Base-by-base conservation (phyloP, 1,140 invertebrate genomes). In the Pachyrhynchus sulphureomaculatus region DNA sequence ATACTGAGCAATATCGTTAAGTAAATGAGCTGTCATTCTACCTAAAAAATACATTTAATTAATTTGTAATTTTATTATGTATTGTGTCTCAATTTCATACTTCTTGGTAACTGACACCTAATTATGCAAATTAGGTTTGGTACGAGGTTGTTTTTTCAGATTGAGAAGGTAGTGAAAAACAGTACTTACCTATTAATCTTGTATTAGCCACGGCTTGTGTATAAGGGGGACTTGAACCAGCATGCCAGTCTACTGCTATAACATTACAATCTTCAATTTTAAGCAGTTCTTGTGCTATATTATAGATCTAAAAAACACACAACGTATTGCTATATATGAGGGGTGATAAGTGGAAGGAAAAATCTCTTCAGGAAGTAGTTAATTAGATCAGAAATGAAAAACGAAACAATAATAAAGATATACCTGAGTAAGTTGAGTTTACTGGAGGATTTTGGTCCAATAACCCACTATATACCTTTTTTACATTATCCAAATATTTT, bases 151-250 rank as follows among this genome's bases (percentile, higher is more conserved):
- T 5, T 8, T n/a, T n/a, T n/a, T n/a, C n/a, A n/a, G n/a, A n/a
- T n/a, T n/a, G n/a, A n/a, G n/a, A n/a, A n/a, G n/a, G n/a, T n/a
- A n/a, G n/a, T n/a, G n/a, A n/a, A n/a, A n/a, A n/a, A n/a, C n/a
- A n/a, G n/a, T n/a, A n/a, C 23, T 37, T 44, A 51, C 57, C 59
- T 24, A 95, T 86, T 1, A 96, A 77, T 48, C 92, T 81, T n/a
- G 92, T 92, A 72, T 96, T 95, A 0, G 91, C 92, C 1, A 92
- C 91, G 0, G 92, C 92, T 75, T 95, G 92, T 0, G 89, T 88
- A 70, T 96, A 96, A 0, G 92, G 92, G 0, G 92, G 92, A 49
- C 85, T 85, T 0, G 92, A 90, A 0, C 91, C 93, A 29, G 81
- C 83, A 32, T 88, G 83, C 93, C 93, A 96, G 69, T 95, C 92